phyloP scores from a whole-genome alignment of 2,888 invertebrate species.

The Tipula vernalis region DNA sequence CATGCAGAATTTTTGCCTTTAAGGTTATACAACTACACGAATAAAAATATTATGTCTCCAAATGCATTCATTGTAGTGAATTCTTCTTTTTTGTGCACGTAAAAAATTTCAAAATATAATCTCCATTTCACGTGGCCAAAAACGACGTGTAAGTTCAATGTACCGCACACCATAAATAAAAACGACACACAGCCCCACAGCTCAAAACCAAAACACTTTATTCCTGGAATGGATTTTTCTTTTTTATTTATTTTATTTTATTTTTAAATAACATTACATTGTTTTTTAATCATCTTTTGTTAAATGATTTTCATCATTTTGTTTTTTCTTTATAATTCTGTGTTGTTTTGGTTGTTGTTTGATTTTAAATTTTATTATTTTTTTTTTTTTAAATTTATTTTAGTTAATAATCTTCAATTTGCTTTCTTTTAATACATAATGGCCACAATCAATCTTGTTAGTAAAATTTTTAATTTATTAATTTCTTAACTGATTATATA shows the following conservation, averaged over 20 bases:
- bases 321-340: not conserved
- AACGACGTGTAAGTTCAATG: too few species aligned
- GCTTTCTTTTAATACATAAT: not conserved
- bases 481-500: not conserved
- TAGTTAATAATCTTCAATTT: not conserved
- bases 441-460: not conserved
- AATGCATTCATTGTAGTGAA: too few species aligned
- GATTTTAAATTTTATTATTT: not conserved
- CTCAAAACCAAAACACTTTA: not conserved
- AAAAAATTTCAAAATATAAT: too few species aligned
- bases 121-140: too few species aligned
- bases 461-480: not conserved
- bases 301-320: not conserved
- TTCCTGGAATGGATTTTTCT: not conserved
- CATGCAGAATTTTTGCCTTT: too few species aligned
- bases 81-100: too few species aligned
- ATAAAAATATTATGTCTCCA: too few species aligned
- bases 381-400: not conserved
- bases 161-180: not conserved
- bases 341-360: not conserved
- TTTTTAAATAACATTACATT: constrained; percentile 4
- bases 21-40: too few species aligned
- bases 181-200: not conserved
- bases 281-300: not conserved
- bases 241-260: not conserved